Base-by-base conservation (phyloP, 2,113 vertebrate genomes). In the Aplodontia rufa region DNA sequence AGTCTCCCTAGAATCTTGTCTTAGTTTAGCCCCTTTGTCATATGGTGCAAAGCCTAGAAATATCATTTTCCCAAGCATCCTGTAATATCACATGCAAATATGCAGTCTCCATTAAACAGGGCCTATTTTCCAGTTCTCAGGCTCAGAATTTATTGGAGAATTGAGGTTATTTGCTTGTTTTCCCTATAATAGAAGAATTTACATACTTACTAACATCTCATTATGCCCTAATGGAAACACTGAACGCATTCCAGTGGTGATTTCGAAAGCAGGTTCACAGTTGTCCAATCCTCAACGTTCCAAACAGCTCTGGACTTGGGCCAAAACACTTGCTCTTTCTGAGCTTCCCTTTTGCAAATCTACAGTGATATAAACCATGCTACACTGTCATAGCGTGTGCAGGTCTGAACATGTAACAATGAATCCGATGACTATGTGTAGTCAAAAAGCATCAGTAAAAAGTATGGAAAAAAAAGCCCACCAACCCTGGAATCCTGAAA, bases 311-410 rank as follows among this genome's bases (percentile, higher is more conserved):
- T 86, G 83, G 53, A 62, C 19, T 51, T 47, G 37, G 51, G 20
- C 14, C 42, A 62, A 92, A 69, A 75, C 11, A 84, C 37, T 64
- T 17, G 13, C 78, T 51, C 14, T 93, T 93, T 83, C 58, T 74
- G 19, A 94, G 26, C 26, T 84, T 53, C 76, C 20, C 62, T n/a
- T 90, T 83, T 88, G 87, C 81, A 40, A 94, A 81, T 69, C n/a
- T 47, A 69, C 79, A 87, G 86, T 58, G 22, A 58, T 58, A 58
- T 58, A 8, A 8, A n/a, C 13, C 19, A 20, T 24, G 26, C 9
- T 58, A 58, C 9, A 58, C 9, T 58, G 22, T 58, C 9, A 26
- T 58, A 58, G 22, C 26, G 55, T 60, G 58, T 60, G 58, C 24
- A 60, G 9, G 9, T 28, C 9, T 60, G 58, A 8, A 60, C 11